phyloP scores from a whole-genome alignment of 2,113 vertebrate species.

The Ursus arctos region DNA sequence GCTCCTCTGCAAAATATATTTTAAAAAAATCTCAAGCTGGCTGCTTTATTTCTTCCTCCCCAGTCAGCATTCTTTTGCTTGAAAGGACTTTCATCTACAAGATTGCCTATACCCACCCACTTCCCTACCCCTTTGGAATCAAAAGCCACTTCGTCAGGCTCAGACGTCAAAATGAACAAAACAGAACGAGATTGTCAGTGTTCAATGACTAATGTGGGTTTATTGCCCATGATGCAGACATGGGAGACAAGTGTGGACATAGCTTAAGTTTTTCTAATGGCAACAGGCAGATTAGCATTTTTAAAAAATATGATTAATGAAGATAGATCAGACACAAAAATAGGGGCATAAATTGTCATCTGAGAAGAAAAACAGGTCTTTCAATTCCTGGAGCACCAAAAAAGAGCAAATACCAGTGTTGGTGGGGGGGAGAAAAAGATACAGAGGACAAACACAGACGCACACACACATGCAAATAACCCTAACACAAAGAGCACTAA shows the following conservation, averaged over 20 bases:
- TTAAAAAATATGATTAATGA: slow-evolving; percentile 16
- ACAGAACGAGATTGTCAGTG: slow-evolving; percentile 64
- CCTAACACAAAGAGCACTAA: not conserved
- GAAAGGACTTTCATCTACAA: slow-evolving; percentile 69
- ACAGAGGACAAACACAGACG: not conserved
- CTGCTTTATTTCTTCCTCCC: slow-evolving; percentile 66
- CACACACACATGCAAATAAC: not conserved
- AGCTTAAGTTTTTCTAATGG: slow-evolving; percentile 70
- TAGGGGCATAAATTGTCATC: slow-evolving; percentile 12
- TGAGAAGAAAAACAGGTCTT: slow-evolving; percentile 1
- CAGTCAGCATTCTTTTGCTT: slow-evolving; percentile 75
- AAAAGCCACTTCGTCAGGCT: slow-evolving; percentile 61
- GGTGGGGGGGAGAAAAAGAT: not conserved
- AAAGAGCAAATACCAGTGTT: not conserved
- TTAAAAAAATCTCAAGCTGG: slow-evolving; percentile 37
- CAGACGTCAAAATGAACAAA: slow-evolving; percentile 75
- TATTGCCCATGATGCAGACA: slow-evolving; percentile 45
- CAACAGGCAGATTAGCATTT: slow-evolving; percentile 58
- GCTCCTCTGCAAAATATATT: slow-evolving; percentile 49
- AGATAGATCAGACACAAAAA: slow-evolving; percentile 59
- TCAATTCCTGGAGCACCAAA: not conserved
- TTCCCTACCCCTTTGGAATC: slow-evolving; percentile 42
- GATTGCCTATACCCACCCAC: not conserved
- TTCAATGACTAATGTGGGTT: slow-evolving; percentile 45
- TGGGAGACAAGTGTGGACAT: slow-evolving; percentile 59